Evolutionary conservation across 2,113 vertebrate species (phyloP), one percentile per base, ranked within the genome.

Genomic region (Dolichallabes microphthalmus): DNA sequence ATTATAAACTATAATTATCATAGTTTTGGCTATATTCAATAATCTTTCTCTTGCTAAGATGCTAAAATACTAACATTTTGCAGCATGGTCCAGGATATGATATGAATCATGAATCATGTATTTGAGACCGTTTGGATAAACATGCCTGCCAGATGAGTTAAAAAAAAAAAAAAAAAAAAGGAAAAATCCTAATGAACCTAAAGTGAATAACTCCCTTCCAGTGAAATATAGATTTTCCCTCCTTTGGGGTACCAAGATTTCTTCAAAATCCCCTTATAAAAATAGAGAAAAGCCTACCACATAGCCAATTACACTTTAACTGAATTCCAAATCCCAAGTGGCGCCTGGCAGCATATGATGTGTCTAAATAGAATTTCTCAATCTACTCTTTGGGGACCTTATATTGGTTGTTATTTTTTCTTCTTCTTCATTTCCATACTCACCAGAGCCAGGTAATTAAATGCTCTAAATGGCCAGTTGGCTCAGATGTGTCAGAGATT

Each of bases 281-380:
- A 55, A 64, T 30, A 27, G 3, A 60, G 32, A 61, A 73, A 83
- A 73, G 19, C 68, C 60, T 55, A 74, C 61, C 53, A 73, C 58
- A 10, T 45, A 74, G 25, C 55, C 69, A 83, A 45, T 75, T 74
- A 75, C 53, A 63, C 69, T 13, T 73, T 60, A 74, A 83, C 75
- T 83, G 55, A 60, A 74, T 71, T 78, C 30, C 32, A 52, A 81
- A 27, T 81, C 32, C 22, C 45, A 30, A 27, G 68, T 74, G 82
- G 71, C 20, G 2, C 15, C 69, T 50, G 80, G n/a, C 63, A 30
- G 35, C n/a, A 19, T 53, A 53, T 15, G n/a, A 58, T 57, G 45
- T 22, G 45, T 64, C n/a, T 61, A 25, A 80, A 80, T 64, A 39
- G 13, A 61, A 50, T 22, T 61, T 81, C 39, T 15, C 58, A 25